These are phyloP conservation scores for Melitaea athalia DNA, from an alignment of 2,888 invertebrate species.

Conservation along the genomic window DNA sequence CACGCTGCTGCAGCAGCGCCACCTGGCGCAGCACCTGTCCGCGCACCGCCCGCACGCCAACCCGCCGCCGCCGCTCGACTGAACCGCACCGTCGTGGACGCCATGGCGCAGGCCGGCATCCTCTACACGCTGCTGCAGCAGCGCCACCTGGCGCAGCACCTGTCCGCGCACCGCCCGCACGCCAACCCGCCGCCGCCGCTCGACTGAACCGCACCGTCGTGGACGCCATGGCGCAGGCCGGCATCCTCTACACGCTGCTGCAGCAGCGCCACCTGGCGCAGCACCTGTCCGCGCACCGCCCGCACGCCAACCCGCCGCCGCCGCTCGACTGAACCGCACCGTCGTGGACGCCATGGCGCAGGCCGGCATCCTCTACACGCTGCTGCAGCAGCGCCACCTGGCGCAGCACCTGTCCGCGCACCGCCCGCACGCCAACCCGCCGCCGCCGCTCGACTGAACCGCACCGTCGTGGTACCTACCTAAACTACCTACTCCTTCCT, in stretches of 20 bases:
- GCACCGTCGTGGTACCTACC: too few species aligned
- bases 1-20: conserved; percentile 88
- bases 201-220: conserved; percentile 36
- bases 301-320: conserved; percentile 43
- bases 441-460: conserved; percentile 35
- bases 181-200: conserved; percentile 30
- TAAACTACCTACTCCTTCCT: too few species aligned
- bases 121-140: conserved; percentile 92
- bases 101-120: conserved; percentile 97
- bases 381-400: conserved; percentile 85
- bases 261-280: conserved; percentile 82
- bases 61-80: conserved; percentile 36
- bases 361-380: conserved; percentile 95
- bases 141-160: conserved; percentile 74
- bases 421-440: conserved; percentile 43
- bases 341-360: conserved; percentile 98
- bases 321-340: conserved; percentile 35
- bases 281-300: conserved; percentile 52
- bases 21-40: conserved; percentile 69
- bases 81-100: too few species aligned
- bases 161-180: conserved; percentile 46
- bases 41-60: conserved; percentile 45
- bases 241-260: conserved; percentile 93
- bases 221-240: conserved; percentile 98
- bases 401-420: conserved; percentile 62